Evolutionary conservation across 2,888 invertebrate genomes (phyloP), one percentile per base, ranked within the genome.

Genomic region (Diarsia brunnea): DNA sequence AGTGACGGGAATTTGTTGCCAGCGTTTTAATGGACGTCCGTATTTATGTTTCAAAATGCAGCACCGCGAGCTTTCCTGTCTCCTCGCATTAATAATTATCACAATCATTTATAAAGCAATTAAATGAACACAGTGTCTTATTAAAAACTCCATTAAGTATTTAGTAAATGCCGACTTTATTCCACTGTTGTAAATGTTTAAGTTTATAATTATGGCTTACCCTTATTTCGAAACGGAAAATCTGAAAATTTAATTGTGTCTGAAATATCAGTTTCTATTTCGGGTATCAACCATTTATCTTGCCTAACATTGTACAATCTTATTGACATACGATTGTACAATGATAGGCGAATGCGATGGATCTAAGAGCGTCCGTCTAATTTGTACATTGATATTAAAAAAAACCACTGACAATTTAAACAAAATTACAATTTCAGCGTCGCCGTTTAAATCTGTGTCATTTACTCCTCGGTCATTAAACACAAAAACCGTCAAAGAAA

Each of bases 1-100:
- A 94, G 93, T 95, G 95, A 94, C 92, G 93, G 91, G 93, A 95
- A 95, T 94, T 95, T 93, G 93, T 94, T 93, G 93, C 89, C 89
- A 92, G 91, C 92, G 91, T 93, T 94, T 93, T 94, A 95, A 95
- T 93, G 93, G 93, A 92, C 89, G 90, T 88, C 89, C 90, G 90
- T 95, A 94, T 95, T 94, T 94, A 93, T 92, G 93, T 93, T 93
- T 89, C 91, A 91, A 92, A 94, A 93, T 93, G 93, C 93, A 92
- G 90, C 90, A 87, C 87, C 89, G 88, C 88, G 87, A 90, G 90
- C 87, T 90, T 90, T 87, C 89, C 90, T 90, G 89, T 90, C 90
- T 92, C 86, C 85, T 87, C 83, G 83, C 86, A 89, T 91, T 91
- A 89, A 90, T 92, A 92, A 91, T 91, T 90, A 91, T 92, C 75